A percentile compares a stretch with the other conserved stretches of the same genome.
These are phyloP conservation scores for Thamnophis sirtalis DNA, from an alignment of 2,113 vertebrate species.

Conservation along the genomic window DNA sequence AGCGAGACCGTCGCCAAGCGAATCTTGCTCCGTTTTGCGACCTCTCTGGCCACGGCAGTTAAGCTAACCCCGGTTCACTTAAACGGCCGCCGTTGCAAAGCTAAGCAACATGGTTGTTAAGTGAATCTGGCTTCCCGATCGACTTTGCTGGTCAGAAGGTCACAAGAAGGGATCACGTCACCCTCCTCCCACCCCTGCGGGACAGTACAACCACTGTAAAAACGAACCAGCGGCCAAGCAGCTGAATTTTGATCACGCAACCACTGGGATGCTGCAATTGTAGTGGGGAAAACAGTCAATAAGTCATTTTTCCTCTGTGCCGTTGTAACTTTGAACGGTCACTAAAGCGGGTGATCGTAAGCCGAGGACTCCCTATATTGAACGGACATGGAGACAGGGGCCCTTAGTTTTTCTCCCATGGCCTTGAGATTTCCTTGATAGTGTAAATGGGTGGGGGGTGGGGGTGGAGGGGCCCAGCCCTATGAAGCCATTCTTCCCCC, in stretches of 20 bases:
- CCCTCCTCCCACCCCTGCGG: fast-evolving
- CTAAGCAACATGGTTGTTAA: neutral
- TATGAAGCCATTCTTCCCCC: neutral
- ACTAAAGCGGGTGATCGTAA: neutral
- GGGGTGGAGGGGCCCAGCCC: neutral
- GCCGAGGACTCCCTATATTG: neutral
- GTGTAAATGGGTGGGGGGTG: fast-evolving
- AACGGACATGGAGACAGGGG: neutral
- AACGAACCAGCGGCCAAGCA: neutral
- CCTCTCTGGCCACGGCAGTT: neutral
- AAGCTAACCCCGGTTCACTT: neutral
- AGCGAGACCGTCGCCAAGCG: neutral
- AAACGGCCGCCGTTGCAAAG: neutral
- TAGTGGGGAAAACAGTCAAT: too few relatives aligned
- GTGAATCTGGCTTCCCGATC: neutral
- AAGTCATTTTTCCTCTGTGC: too few relatives aligned
- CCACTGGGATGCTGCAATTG: too few relatives aligned
- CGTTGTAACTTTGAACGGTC: neutral
- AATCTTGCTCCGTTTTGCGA: neutral
- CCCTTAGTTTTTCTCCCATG: neutral
- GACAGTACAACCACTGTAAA: neutral
- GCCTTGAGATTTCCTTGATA: neutral
- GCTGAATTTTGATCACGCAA: neutral
- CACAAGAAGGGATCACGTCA: neutral
- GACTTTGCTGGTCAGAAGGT: neutral